Evolutionary conservation across 92 coral and sea anemone genomes (phyloP).

Genomic region (Zoanthus gigantus): DNA sequence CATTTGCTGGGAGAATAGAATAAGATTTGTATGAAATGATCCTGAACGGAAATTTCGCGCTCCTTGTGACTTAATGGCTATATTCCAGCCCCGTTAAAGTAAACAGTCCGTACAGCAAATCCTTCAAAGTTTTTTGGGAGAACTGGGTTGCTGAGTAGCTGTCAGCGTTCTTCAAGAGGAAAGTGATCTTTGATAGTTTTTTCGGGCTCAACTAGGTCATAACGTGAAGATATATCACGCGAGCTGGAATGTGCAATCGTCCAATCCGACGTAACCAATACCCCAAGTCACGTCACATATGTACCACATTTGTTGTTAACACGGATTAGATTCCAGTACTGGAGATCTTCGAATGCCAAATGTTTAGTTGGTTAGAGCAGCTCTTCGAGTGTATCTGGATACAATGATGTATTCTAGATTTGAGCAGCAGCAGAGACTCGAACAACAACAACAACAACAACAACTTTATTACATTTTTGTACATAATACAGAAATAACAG

Average conservation of each 20-base stretch:
- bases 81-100: constrained; percentile 65
- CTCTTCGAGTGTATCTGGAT: constrained; percentile 67
- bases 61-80: constrained; percentile 75
- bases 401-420: constrained; percentile 60
- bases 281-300: constrained; percentile 85
- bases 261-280: constrained; percentile 66
- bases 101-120: constrained; percentile 73
- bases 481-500: too few relatives aligned
- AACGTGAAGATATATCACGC: constrained; percentile 63
- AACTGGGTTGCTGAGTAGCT: constrained; percentile 70
- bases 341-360: constrained; percentile 38
- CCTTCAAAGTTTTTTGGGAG: constrained; percentile 65
- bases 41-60: constrained; percentile 48
- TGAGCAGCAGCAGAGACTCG: constrained; percentile 67
- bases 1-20: constrained; percentile 75
- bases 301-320: constrained; percentile 73
- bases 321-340: constrained; percentile 80
- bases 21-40: constrained; percentile 65
- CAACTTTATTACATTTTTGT: too few relatives aligned
- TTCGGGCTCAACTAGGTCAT: constrained; percentile 83
- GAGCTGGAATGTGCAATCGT: constrained; percentile 71
- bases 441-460: too few relatives aligned
- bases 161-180: constrained; percentile 79
- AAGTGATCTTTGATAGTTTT: constrained; percentile 73
- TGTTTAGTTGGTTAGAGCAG: constrained; percentile 61